A percentile compares a stretch with the other conserved stretches of the same genome.
These are phyloP conservation scores for Fulica atra DNA, from an alignment of 2,113 vertebrate genomes.

Conservation along the genomic window DNA sequence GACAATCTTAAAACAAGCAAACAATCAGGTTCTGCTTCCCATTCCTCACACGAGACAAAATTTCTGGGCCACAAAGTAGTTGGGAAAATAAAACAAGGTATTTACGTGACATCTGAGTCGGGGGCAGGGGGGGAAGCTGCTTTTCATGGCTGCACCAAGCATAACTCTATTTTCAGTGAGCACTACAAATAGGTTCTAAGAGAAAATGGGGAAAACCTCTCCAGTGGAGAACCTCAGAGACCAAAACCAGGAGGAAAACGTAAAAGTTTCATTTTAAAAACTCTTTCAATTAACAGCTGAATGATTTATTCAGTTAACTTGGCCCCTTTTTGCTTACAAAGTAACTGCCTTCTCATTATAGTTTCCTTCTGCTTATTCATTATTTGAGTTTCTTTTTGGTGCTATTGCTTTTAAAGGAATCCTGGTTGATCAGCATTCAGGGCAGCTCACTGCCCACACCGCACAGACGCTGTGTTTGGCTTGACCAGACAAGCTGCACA, in stretches of 20 bases:
- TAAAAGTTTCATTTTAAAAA: not conserved
- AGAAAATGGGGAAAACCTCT: not conserved
- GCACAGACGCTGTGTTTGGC: not conserved
- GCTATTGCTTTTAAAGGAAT: not conserved
- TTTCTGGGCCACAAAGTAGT: not conserved
- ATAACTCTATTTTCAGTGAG: not conserved
- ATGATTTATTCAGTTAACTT: not conserved
- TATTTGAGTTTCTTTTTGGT: not conserved
- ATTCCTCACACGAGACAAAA: not conserved
- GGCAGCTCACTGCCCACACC: not conserved
- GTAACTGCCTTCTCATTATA: not conserved
- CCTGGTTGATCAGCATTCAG: not conserved
- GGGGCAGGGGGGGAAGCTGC: not conserved
- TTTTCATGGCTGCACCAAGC: not conserved
- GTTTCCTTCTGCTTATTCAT: not conserved
- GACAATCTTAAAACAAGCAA: not conserved
- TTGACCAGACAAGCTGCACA: not conserved
- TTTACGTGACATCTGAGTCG: not conserved
- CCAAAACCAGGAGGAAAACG: not conserved
- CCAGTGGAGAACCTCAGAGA: not conserved
- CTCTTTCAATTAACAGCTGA: not conserved
- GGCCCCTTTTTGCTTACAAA: not conserved
- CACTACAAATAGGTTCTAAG: not conserved
- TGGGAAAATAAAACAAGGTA: constrained; percentile 2
- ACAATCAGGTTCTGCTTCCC: not conserved